Base-by-base conservation (phyloP, 2,113 vertebrate genomes). In the Aspiorhynchus laticeps region DNA sequence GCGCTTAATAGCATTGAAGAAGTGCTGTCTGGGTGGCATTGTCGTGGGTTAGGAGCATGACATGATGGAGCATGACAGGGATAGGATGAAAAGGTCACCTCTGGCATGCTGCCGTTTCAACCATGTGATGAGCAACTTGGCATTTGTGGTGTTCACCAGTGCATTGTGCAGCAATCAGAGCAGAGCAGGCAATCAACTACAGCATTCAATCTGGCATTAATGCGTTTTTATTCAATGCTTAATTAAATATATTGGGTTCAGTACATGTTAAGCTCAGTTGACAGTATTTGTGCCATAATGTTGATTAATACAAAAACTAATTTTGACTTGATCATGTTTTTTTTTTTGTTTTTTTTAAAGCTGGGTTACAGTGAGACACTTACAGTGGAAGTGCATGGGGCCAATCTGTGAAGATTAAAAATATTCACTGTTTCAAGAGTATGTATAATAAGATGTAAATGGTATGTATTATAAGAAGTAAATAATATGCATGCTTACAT, bases 71-170 rank as follows among this genome's bases (percentile, higher is more conserved):
- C 74, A 73, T 91, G 91, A 93, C 93, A 90, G 90, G 91, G 92
- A 93, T 90, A 87, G 88, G 90, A 90, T 85, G 87, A 91, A 94
- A 94, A 94, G 93, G 93, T 94, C 93, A 93, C 87, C 89, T 91
- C 89, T 92, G 91, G 91, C 90, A 90, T 78, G 61, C 83, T 88
- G 86, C 31, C 80, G 82, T n/a, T 53, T 73, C 38, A 83, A 89
- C 88, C 84, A 83, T 90, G 84, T 81, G 87, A 88, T 88, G 65
- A 90, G 85, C 81, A 61, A 71, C 87, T 82, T 88, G 84, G 84
- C 84, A 83, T 89, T 88, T 88, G 73, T 78, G 76, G 75, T 14
- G 26, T 79, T 79, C 69, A 82, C 59, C 19, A 73, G 81, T 81
- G 53, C 69, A 81, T 53, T 74, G 82, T 88, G 63, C 84, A 88